Percentiles rank a stretch among this genome's conserved stretches.
phyloP scores from a whole-genome alignment of 2,113 vertebrate species.

The Phyllostomus discolor region DNA sequence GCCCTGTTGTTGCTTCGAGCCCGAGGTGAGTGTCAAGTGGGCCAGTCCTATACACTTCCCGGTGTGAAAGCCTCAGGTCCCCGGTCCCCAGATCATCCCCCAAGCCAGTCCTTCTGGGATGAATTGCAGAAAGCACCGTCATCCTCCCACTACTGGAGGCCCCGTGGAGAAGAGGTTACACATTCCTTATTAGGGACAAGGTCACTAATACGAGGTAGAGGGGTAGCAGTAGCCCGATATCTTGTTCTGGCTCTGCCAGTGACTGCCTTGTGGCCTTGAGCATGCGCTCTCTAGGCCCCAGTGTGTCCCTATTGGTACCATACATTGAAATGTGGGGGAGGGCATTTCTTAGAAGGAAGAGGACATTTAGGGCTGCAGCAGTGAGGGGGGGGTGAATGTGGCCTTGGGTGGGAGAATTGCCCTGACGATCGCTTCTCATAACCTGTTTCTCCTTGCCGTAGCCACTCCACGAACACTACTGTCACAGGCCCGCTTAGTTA shows the following conservation, averaged over 20 bases:
- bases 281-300: neutral
- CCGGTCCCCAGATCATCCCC: neutral
- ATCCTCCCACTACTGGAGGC: neutral
- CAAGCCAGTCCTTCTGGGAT: slow-evolving; percentile 4
- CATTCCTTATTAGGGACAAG: neutral
- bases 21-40: slow-evolving; percentile 83
- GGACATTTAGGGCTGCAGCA: neutral
- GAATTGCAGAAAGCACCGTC: neutral
- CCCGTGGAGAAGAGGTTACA: neutral
- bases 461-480: slow-evolving; percentile 91
- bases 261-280: neutral
- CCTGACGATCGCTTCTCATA: neutral
- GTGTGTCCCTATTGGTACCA: neutral
- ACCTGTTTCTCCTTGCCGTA: slow-evolving; percentile 68
- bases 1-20: slow-evolving; percentile 87
- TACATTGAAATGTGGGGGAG: neutral
- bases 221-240: neutral
- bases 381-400: neutral
- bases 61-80: neutral
- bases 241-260: neutral
- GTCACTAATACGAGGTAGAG: neutral
- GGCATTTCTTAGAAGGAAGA: neutral
- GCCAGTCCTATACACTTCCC: neutral
- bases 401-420: neutral
- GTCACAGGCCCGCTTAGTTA: slow-evolving; percentile 87